A percentile compares a stretch with the other conserved stretches of the same genome.
These are phyloP conservation scores for Xanthia icteritia DNA, from an alignment of 2,888 invertebrate genomes.

Conservation along the genomic window DNA sequence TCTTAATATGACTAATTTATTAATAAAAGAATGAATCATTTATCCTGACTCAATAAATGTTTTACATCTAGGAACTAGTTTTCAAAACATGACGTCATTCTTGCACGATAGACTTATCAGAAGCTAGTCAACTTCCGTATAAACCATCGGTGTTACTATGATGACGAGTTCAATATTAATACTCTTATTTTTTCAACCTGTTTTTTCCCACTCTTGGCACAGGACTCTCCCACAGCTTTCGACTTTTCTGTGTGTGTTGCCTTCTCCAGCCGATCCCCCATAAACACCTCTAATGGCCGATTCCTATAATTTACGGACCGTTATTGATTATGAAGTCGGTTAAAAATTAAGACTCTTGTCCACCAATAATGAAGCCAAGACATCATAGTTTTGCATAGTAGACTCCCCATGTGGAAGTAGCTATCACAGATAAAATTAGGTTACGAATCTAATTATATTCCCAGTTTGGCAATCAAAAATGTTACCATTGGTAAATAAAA, in stretches of 20 bases:
- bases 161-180: background rate
- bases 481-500: too few species aligned
- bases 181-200: background rate
- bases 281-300: background rate
- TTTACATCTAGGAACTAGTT: slow-evolving; percentile 31
- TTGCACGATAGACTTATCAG: slow-evolving; percentile 2
- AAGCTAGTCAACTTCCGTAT: slow-evolving; percentile 21
- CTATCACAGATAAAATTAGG: too few species aligned
- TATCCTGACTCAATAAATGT: slow-evolving; percentile 17
- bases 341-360: too few species aligned
- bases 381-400: too few species aligned
- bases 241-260: background rate
- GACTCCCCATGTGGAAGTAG: too few species aligned
- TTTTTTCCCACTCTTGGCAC: background rate
- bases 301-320: too few species aligned
- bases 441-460: too few species aligned
- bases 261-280: background rate
- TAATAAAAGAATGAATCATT: slow-evolving; percentile 17
- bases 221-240: background rate
- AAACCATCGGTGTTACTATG: background rate
- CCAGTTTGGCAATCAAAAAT: too few species aligned
- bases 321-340: too few species aligned
- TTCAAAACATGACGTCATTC: slow-evolving; percentile 35
- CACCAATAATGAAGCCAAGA: too few species aligned
- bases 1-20: background rate